Percentiles rank a stretch among this genome's conserved stretches.
These are phyloP conservation scores for Eretmocerus hayati DNA, from an alignment of 2,888 invertebrate species.

Conservation along the genomic window DNA sequence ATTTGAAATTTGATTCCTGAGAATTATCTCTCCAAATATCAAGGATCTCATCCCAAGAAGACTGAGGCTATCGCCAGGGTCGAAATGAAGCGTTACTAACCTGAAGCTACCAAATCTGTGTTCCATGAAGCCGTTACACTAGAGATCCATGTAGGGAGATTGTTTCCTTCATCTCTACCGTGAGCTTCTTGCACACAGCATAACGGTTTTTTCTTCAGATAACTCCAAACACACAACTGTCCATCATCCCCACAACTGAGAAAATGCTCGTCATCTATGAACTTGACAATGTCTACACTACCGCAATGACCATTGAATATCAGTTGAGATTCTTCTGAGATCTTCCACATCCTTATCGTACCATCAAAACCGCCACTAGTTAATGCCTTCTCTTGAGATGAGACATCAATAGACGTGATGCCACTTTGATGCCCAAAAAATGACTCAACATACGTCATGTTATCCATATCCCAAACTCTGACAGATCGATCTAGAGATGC, in stretches of 20 bases:
- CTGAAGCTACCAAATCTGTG: conserved; percentile 85
- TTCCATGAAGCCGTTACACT: conserved; percentile 73
- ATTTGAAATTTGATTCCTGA: too few relatives aligned
- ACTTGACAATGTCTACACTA: conserved; percentile 80
- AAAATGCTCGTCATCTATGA: conserved; percentile 91
- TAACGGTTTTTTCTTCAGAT: conserved; percentile 79
- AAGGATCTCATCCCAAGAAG: too few relatives aligned
- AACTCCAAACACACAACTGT: conserved; percentile 74
- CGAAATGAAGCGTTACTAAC: too few relatives aligned
- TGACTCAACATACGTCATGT: conserved; percentile 93
- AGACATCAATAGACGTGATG: conserved; percentile 80
- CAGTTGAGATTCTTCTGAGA: conserved; percentile 92
- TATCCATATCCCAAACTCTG: conserved; percentile 93
- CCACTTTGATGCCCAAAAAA: conserved; percentile 88
- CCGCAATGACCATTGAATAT: conserved; percentile 80
- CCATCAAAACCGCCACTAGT: conserved; percentile 86
- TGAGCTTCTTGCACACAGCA: conserved; percentile 66
- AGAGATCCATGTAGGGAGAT: conserved; percentile 79
- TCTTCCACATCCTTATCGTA: conserved; percentile 89
- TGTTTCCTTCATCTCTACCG: conserved; percentile 55
- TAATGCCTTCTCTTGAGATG: conserved; percentile 77
- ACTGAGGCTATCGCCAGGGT: too few relatives aligned
- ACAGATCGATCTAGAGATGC: conserved; percentile 72
- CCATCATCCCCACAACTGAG: conserved; percentile 90
- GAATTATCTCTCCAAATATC: too few relatives aligned